Conservation (phyloP, 2,113 vertebrate genomes). For the Danionella cerebrum region DNA sequence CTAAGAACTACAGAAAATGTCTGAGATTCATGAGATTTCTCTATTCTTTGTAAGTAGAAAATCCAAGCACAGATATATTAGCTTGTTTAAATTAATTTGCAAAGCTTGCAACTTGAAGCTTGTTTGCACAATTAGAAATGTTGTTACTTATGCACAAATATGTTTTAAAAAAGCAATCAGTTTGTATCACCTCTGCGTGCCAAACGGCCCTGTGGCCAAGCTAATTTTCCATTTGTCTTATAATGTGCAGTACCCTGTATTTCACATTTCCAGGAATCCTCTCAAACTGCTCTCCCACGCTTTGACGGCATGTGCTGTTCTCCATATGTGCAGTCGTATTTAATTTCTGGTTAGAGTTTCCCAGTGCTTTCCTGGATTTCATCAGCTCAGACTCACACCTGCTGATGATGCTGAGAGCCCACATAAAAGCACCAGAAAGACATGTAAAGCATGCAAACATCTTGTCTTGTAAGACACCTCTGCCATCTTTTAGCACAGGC, state of each 20-base stretch:
- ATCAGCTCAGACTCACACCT: background rate
- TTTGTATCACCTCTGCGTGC: background rate
- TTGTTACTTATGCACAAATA: too few species aligned
- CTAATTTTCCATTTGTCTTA: slow-evolving; percentile 28
- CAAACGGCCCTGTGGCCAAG: slow-evolving; percentile 21
- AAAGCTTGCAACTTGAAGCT: too few species aligned
- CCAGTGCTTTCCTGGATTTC: background rate
- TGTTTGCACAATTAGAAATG: slow-evolving; percentile 47
- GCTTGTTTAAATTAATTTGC: too few species aligned
- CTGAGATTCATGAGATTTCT: too few species aligned
- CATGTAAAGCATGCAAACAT: slow-evolving; percentile 5
- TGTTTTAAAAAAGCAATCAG: slow-evolving; percentile 52
- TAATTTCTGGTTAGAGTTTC: background rate
- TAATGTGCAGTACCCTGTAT: background rate
- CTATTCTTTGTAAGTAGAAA: too few species aligned
- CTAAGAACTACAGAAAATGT: too few species aligned
- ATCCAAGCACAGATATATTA: too few species aligned
- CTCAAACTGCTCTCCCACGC: slow-evolving; percentile 17
- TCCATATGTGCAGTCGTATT: slow-evolving; percentile 23
- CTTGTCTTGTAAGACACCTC: background rate
- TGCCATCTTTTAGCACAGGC: background rate
- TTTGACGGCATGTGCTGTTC: slow-evolving; percentile 13
- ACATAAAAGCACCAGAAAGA: slow-evolving; percentile 2
- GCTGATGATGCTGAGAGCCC: background rate
- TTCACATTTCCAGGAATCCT: slow-evolving; percentile 22